Conservation (phyloP, 2,797 vertebrate species). For the Parotocinclus haroldoi region DNA sequence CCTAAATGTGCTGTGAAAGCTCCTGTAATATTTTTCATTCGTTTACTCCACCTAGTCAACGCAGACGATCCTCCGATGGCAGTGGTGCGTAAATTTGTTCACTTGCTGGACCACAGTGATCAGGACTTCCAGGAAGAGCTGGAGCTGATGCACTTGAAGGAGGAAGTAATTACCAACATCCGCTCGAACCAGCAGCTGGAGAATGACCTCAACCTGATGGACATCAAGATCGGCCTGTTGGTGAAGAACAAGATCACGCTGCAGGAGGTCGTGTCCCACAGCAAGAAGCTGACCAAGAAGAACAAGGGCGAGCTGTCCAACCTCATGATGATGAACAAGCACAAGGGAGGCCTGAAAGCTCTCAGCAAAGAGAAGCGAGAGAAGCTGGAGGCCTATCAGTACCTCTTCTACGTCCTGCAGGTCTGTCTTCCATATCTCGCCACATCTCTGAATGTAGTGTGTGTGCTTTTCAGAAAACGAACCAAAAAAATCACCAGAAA, state of each 20-base stretch:
- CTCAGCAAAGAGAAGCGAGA: constrained; percentile 95
- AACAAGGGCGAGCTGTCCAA: constrained; percentile 93
- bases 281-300: constrained; percentile 97
- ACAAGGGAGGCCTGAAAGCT: constrained; percentile 91
- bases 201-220: constrained; percentile 98
- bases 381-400: constrained; percentile 93
- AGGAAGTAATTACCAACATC: constrained; percentile 94
- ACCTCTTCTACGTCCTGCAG: constrained; percentile 92
- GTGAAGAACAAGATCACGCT: constrained; percentile 97
- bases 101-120: constrained; percentile 94
- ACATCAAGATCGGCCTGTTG: constrained; percentile 96
- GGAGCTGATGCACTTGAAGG: constrained; percentile 90
- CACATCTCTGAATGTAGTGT: background rate
- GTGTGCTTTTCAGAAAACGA: no score
- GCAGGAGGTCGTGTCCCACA: constrained; percentile 98
- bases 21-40: no score
- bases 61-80: constrained; percentile 92
- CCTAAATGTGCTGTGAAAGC: no score
- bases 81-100: constrained; percentile 95
- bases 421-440: constrained; percentile 40
- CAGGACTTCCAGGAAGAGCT: constrained; percentile 98
- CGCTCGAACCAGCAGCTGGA: constrained; percentile 96
- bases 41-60: constrained; percentile 69
- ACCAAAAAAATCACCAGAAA: no score
- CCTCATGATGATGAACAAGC: constrained; percentile 98